phyloP scores from a whole-genome alignment of 2,888 invertebrate species.

The Ochropacha duplaris region DNA sequence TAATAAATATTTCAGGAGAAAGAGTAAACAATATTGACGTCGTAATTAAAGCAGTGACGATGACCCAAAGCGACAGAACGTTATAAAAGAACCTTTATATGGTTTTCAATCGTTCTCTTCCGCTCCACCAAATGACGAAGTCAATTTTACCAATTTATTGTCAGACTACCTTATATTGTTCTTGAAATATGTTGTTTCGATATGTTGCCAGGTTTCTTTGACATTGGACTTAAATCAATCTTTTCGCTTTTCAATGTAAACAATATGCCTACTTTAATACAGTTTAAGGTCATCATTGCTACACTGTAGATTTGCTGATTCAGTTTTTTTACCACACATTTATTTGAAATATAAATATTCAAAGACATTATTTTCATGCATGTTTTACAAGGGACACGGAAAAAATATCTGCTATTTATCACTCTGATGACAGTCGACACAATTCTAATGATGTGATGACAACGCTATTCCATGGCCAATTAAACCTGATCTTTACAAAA shows the following conservation, averaged over 20 bases:
- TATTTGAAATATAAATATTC: not conserved
- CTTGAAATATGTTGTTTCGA: not conserved
- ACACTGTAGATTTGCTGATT: no score
- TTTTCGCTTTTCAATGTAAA: not conserved
- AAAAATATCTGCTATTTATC: constrained; percentile 4
- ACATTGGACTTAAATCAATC: not conserved
- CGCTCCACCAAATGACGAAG: not conserved
- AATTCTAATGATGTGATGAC: constrained; percentile 6
- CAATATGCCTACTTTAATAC: not conserved
- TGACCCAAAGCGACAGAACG: not conserved
- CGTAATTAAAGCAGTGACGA: not conserved
- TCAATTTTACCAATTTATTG: not conserved
- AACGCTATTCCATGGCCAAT: constrained; percentile 5
- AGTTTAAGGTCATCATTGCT: not conserved
- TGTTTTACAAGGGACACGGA: not conserved
- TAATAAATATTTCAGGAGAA: constrained; percentile 35
- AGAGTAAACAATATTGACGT: constrained; percentile 17
- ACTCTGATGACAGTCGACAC: constrained; percentile 3
- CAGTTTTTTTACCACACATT: no score
- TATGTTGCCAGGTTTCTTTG: not conserved
- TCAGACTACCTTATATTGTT: not conserved
- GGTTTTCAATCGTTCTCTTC: not conserved
- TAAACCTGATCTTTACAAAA: not conserved
- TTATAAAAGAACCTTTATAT: not conserved
- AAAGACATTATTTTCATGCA: not conserved